Conservation (phyloP, 2,113 vertebrate species). For the Pantherophis guttatus region DNA sequence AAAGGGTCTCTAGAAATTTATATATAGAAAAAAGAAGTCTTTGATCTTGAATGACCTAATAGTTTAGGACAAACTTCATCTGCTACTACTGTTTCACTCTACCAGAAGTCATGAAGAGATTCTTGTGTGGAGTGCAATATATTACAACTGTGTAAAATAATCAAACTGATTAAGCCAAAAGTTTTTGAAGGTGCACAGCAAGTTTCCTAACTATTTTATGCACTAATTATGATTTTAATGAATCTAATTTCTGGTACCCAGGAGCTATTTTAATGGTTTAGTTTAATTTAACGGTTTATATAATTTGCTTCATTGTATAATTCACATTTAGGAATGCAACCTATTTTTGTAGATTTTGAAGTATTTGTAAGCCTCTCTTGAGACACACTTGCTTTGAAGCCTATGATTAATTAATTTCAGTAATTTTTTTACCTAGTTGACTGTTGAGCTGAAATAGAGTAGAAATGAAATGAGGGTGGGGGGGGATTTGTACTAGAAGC, state of each 20-base stretch:
- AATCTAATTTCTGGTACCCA: neutral
- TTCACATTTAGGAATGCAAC: neutral
- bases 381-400: neutral
- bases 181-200: constrained; percentile 2
- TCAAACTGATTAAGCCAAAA: constrained; percentile 47
- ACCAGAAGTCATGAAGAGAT: neutral
- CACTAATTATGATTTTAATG: neutral
- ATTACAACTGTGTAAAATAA: neutral
- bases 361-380: neutral
- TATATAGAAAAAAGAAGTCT: neutral
- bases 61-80: neutral
- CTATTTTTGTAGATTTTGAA: neutral
- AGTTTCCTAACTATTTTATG: neutral
- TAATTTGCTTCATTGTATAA: neutral
- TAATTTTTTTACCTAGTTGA: constrained; percentile 11
- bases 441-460: constrained; percentile 49
- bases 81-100: neutral
- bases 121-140: neutral
- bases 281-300: neutral
- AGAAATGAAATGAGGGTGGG: constrained; percentile 42
- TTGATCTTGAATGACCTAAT: neutral
- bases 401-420: neutral
- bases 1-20: neutral
- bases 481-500: neutral
- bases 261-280: neutral